Evolutionary conservation across 1,140 invertebrate genomes (phyloP).

Genomic region (Rhyzopertha dominica): DNA sequence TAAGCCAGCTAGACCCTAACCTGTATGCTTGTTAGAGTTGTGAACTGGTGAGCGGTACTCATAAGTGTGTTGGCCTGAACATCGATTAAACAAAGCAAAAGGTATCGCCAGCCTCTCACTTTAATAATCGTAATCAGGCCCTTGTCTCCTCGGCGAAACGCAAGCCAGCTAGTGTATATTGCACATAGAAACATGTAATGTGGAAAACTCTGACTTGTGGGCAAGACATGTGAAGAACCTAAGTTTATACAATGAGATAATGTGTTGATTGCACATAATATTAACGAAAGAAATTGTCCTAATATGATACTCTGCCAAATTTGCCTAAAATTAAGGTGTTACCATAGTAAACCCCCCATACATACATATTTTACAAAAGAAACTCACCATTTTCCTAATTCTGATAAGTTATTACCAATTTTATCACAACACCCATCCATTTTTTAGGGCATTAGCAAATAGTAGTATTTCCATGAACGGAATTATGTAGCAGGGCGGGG

Average conservation of each 20-base stretch:
- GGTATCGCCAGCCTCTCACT: constrained; percentile 67
- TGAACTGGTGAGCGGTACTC: constrained; percentile 67
- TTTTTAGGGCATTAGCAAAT: constrained; percentile 22
- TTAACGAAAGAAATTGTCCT: constrained; percentile 69
- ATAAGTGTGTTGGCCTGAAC: constrained; percentile 75
- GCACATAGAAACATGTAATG: constrained; percentile 72
- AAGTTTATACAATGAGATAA: constrained; percentile 69
- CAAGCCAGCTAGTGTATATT: constrained; percentile 69
- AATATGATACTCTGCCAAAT: constrained; percentile 71
- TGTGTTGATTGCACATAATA: constrained; percentile 71
- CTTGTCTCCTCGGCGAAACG: constrained; percentile 60
- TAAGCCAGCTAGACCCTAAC: constrained; percentile 45
- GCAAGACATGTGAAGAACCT: constrained; percentile 61
- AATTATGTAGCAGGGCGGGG: constrained; percentile 40
- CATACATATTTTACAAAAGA: constrained; percentile 9
- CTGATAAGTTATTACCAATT: constrained; percentile 60
- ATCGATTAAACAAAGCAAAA: constrained; percentile 70
- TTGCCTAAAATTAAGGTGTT: constrained; percentile 49
- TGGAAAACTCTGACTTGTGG: constrained; percentile 75
- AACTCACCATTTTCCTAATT: constrained; percentile 61
- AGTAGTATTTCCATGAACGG: too few species aligned
- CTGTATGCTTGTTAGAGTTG: constrained; percentile 60
- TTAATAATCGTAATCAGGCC: constrained; percentile 62
- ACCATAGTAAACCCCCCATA: background rate
- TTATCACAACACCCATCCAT: constrained; percentile 56